These are phyloP conservation scores for Acheta domesticus DNA, from an alignment of 2,888 invertebrate species.

Conservation along the genomic window DNA sequence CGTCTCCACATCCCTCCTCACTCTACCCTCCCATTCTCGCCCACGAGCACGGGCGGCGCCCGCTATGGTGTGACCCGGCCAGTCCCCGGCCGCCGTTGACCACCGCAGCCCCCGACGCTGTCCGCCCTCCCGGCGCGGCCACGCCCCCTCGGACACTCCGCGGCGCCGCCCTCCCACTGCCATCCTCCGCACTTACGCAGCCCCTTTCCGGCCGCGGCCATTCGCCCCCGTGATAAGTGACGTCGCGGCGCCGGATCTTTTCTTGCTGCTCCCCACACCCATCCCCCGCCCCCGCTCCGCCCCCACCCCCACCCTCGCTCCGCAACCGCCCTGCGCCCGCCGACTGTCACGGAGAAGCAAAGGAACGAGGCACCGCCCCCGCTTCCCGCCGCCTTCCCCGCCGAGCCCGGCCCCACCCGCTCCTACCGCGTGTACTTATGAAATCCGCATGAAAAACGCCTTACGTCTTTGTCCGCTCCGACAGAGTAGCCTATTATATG, in stretches of 20 bases:
- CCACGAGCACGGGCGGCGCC: not conserved
- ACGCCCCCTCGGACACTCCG: too few species aligned
- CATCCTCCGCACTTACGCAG: too few species aligned
- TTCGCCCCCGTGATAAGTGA: too few species aligned
- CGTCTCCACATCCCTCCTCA: not conserved
- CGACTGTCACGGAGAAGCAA: not conserved
- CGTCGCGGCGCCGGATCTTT: too few species aligned
- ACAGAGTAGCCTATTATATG: constrained; percentile 18
- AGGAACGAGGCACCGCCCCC: not conserved
- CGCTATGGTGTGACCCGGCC: too few species aligned
- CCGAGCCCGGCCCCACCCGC: not conserved
- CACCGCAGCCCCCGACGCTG: too few species aligned
- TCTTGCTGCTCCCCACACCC: not conserved
- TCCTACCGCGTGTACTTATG: constrained; percentile 1
- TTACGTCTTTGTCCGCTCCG: constrained; percentile 18
- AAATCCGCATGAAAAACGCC: constrained; percentile 18
- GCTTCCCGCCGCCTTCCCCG: not conserved
- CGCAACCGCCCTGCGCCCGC: not conserved
- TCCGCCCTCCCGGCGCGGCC: too few species aligned
- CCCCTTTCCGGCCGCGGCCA: too few species aligned
- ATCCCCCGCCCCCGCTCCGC: not conserved
- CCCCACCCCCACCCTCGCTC: too few species aligned
- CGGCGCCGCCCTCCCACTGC: too few species aligned
- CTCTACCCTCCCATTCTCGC: not conserved
- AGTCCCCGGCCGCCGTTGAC: too few species aligned